Evolutionary conservation across 2,797 vertebrate genomes (phyloP).

Genomic region (Galagoides demidoff): DNA sequence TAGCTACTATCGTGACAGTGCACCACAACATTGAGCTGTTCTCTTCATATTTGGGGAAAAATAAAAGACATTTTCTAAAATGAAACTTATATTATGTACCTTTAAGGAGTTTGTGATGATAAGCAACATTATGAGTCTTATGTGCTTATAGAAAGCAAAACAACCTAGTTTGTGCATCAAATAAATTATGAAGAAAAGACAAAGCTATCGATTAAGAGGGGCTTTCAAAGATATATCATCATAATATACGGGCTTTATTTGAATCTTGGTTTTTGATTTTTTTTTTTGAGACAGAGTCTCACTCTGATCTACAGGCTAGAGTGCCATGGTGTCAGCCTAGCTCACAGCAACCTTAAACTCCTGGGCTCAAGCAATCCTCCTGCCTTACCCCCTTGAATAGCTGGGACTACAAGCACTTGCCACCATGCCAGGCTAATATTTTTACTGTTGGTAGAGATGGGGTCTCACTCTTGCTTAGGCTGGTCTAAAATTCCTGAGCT

Average conservation of each 20-base stretch:
- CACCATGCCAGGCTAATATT: too few relatives aligned
- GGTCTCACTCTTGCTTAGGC: too few relatives aligned
- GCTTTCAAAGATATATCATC: neutral
- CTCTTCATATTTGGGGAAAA: neutral
- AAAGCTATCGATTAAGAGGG: neutral
- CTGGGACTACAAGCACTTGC: too few relatives aligned
- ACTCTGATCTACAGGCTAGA: too few relatives aligned
- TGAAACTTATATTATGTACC: neutral
- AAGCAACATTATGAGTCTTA: neutral
- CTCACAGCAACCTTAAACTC: too few relatives aligned
- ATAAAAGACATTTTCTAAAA: conserved; percentile 21
- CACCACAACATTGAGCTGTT: neutral
- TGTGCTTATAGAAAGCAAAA: neutral
- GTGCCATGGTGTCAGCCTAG: too few relatives aligned
- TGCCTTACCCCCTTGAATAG: too few relatives aligned
- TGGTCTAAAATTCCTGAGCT: too few relatives aligned
- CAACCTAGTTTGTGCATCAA: neutral
- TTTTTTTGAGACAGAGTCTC: too few relatives aligned
- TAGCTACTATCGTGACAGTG: neutral
- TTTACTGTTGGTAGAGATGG: too few relatives aligned
- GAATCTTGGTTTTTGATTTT: neutral
- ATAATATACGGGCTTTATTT: neutral
- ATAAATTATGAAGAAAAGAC: conserved; percentile 20
- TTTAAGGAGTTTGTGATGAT: conserved; percentile 22
- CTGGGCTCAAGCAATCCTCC: too few relatives aligned